These are phyloP conservation scores for Ondatra zibethicus DNA, from an alignment of 2,113 vertebrate genomes.

Conservation along the genomic window DNA sequence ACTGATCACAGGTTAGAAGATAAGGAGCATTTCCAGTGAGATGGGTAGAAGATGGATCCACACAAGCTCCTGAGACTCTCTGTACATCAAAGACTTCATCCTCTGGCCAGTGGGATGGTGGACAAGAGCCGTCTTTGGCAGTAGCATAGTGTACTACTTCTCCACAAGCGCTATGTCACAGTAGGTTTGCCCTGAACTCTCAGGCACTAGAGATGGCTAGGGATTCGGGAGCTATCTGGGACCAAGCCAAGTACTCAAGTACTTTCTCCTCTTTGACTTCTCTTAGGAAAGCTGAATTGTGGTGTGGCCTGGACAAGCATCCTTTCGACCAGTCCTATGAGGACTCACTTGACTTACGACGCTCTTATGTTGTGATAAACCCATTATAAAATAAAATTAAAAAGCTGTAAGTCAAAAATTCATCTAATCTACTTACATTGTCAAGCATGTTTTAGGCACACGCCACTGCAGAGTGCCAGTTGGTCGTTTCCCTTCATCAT, in stretches of 20 bases:
- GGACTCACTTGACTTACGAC: background rate
- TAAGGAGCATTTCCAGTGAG: background rate
- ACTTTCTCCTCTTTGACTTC: background rate
- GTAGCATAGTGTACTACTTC: background rate
- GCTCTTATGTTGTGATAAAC: background rate
- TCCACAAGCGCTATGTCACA: background rate
- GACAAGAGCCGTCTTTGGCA: background rate
- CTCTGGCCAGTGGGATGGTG: too few relatives aligned
- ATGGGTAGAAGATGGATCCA: fast-evolving
- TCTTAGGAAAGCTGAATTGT: background rate
- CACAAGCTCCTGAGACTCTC: background rate
- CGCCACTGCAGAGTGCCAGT: background rate
- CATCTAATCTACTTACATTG: background rate
- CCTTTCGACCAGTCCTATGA: background rate
- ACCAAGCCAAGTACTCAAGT: background rate
- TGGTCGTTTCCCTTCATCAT: background rate
- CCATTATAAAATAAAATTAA: background rate
- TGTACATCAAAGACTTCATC: background rate
- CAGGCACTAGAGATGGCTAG: background rate
- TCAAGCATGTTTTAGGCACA: background rate
- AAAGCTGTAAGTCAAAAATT: background rate
- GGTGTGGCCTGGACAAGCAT: too few relatives aligned
- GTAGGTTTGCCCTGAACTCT: background rate
- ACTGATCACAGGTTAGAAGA: background rate
- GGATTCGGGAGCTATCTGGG: background rate